Base-by-base conservation (phyloP, 2,888 invertebrate genomes). In the Tholera decimalis region DNA sequence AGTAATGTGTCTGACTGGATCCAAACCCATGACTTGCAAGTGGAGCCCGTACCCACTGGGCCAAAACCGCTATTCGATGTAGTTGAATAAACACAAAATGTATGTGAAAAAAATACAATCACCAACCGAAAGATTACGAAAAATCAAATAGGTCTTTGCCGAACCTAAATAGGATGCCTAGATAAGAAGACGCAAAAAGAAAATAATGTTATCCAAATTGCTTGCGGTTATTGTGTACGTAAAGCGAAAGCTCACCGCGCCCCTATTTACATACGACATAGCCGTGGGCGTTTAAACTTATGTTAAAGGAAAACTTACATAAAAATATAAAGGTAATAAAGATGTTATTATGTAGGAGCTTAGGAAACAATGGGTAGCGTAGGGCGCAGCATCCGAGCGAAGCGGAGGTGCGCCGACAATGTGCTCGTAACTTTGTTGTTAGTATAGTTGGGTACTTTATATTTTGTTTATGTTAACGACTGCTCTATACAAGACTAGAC, bases 341-440 rank as follows among this genome's bases (percentile, higher is more conserved):
- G 69, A 35, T 73, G 74, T 66, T 71, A 49, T 70, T 58, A 68
- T 71, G 70, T 76, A 69, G 63, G 55, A 66, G 73, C 63, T 43
- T 33, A 35, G 57, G 44, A 80, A 86, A 89, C 89, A 89, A 89
- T 88, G 67, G 82, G 60, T 71, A 80, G 86, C 79, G 83, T 49
- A 79, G 82, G 89, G 88, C 77, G 84, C 88, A 88, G 87, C 89
- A 82, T 89, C 86, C 85, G 71, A 77, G 70, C 83, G 79, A 75
- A 83, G 59, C 33, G 53, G 50, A 62, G 73, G 75, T 77, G 79
- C 65, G 63, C 70, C 58, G 46, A 78, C 81, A 78, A 71, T 77
- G 44, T 41, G 15, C 57, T 58, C 80, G 54, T 73, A 70, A 73
- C 67, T 73, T 54, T 58, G 56, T 41, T 47, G 41, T 59, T 33